Conservation (phyloP, 2,113 vertebrate species). For the Myotis yumanensis region DNA sequence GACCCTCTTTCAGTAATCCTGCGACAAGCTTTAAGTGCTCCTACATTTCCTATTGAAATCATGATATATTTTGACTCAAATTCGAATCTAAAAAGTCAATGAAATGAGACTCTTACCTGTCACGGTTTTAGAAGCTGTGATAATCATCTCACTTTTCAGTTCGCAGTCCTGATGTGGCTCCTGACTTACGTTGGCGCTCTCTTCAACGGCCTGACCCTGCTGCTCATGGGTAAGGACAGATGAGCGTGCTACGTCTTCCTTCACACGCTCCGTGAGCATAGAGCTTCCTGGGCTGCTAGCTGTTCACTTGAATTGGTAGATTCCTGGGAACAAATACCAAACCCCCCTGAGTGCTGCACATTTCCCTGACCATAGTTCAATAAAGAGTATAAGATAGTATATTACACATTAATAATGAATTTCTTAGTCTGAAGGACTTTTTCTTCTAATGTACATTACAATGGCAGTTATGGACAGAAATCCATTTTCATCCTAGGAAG, state of each 20-base stretch:
- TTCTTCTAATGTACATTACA: background rate
- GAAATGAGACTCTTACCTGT: background rate
- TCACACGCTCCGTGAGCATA: fast-evolving
- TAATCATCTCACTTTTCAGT: slow-evolving; percentile 85
- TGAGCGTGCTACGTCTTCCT: fast-evolving
- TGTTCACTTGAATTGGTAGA: background rate
- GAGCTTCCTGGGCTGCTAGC: background rate
- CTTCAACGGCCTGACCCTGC: slow-evolving; percentile 98
- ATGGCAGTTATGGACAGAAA: background rate
- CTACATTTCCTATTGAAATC: background rate
- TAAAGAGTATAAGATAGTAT: background rate
- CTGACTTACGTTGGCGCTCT: slow-evolving; percentile 98
- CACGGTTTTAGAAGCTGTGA: slow-evolving; percentile 48
- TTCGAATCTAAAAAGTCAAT: background rate
- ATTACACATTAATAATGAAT: background rate
- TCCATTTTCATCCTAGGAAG: background rate
- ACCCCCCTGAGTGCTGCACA: background rate
- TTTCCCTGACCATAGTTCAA: background rate
- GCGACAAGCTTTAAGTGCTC: background rate
- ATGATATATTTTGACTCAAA: background rate
- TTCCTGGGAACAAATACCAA: background rate
- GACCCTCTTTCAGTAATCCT: background rate
- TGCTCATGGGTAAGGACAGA: slow-evolving; percentile 93
- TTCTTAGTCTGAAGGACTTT: background rate
- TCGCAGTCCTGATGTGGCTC: slow-evolving; percentile 99